Base-by-base conservation (phyloP, 2,888 invertebrate genomes). In the Apoda limacodes region DNA sequence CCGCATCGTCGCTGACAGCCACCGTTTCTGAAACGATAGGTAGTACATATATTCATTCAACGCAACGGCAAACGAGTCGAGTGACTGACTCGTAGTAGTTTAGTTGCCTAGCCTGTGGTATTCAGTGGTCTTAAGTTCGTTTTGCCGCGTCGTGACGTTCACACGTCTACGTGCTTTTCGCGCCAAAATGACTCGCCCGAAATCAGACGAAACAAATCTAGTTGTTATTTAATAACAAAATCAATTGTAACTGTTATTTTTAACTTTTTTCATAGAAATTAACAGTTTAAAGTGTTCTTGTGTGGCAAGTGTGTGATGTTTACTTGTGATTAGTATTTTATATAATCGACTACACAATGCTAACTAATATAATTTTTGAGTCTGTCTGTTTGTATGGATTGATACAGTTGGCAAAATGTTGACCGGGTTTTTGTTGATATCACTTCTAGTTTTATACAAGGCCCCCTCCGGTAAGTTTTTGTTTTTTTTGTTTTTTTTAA, bases 321-420 rank as follows among this genome's bases (percentile, higher is more conserved):
- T 43, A 52, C 55, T 50, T 45, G 34, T 49, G n/a, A 46, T 39
- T 39, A 42, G 40, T 48, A n/a, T 42, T 53, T 53, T 46, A 51
- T 48, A 39, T 43, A 52, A 50, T 50, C 36, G 44, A 51, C 52
- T 55, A 48, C 65, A 74, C 66, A 54, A 75, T 76, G 76, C 66
- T 62, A 68, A 67, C 60, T 53, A 55, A 64, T 66, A 49, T 63
- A 50, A 51, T 55, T 65, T 60, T 56, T 62, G 57, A 60, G 47
- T 56, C 46, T 48, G 57, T 53, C 47, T 57, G 60, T 66, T 65
- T 60, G 56, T 56, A 52, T 48, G 56, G 53, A 56, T 61, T 61
- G 36, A 53, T 55, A 59, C 50, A 57, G 50, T 52, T 64, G 48
- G 52, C 56, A 78, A 65, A 63, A 78, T 78, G 78, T 68, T 76